Conservation (phyloP, 2,888 invertebrate species). For the Deilephila porcellus region DNA sequence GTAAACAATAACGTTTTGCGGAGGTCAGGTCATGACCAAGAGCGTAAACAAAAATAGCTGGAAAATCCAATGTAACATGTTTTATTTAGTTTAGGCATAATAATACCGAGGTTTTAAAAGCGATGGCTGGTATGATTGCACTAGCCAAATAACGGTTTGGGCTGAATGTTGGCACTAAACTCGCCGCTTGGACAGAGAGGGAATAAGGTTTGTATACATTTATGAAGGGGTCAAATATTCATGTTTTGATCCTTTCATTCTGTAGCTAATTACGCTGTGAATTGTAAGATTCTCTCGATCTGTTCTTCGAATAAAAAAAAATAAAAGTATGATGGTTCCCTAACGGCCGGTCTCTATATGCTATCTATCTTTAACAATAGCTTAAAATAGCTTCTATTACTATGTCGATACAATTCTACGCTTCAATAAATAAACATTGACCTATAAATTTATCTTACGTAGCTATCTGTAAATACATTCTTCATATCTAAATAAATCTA, state of each 20-base stretch:
- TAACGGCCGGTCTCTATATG: too few species aligned
- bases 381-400: too few species aligned
- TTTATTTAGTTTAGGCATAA: conserved; percentile 21
- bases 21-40: conserved; percentile 25
- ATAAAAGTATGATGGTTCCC: too few species aligned
- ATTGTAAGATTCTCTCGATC: too few species aligned
- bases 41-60: conserved; percentile 25
- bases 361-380: too few species aligned
- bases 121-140: conserved; percentile 36
- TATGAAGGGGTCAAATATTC: not conserved
- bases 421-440: too few species aligned
- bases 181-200: not conserved
- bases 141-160: conserved; percentile 60
- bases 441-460: too few species aligned
- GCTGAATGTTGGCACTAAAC: not conserved
- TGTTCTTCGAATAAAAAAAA: too few species aligned
- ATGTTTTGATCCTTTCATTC: not conserved
- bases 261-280: not conserved
- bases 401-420: too few species aligned
- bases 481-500: too few species aligned
- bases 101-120: conserved; percentile 26
- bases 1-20: conserved; percentile 15
- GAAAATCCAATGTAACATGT: conserved; percentile 26
- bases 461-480: too few species aligned
- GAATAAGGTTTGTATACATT: not conserved